Percentiles rank a stretch among this genome's conserved stretches.
Conservation (phyloP, 2,888 invertebrate genomes). For the Tholera decimalis region DNA sequence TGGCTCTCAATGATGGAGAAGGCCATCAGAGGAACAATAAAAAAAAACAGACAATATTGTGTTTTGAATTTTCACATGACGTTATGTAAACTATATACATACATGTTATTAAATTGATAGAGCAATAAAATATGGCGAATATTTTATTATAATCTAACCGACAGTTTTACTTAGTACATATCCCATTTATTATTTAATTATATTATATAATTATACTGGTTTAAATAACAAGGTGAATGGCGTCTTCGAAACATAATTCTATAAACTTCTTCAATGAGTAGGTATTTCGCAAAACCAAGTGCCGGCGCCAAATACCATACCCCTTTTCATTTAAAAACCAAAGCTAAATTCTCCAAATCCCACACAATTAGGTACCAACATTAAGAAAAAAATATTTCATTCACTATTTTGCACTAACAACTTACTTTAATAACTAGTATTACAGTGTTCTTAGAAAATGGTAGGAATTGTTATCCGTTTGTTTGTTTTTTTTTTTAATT, state of each 20-base stretch:
- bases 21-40: too few species aligned
- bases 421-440: slow-evolving; percentile 49
- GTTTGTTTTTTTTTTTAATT: slow-evolving; percentile 71
- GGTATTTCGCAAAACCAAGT: not conserved
- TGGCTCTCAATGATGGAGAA: too few species aligned
- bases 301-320: slow-evolving; percentile 21
- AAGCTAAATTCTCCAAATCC: slow-evolving; percentile 20
- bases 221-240: not conserved
- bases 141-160: too few species aligned
- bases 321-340: slow-evolving; percentile 10
- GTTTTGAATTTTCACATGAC: too few species aligned
- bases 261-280: not conserved
- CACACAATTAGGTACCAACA: slow-evolving; percentile 28
- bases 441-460: slow-evolving; percentile 43
- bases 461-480: slow-evolving; percentile 23
- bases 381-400: slow-evolving; percentile 41
- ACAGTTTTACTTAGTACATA: not conserved
- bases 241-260: not conserved
- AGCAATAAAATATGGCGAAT: too few species aligned
- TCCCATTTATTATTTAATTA: not conserved
- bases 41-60: too few species aligned
- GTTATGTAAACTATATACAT: too few species aligned
- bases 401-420: slow-evolving; percentile 49
- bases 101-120: too few species aligned
- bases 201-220: not conserved